Evolutionary conservation across 2,797 vertebrate species (phyloP).

Genomic region (Hybognathus amarus): DNA sequence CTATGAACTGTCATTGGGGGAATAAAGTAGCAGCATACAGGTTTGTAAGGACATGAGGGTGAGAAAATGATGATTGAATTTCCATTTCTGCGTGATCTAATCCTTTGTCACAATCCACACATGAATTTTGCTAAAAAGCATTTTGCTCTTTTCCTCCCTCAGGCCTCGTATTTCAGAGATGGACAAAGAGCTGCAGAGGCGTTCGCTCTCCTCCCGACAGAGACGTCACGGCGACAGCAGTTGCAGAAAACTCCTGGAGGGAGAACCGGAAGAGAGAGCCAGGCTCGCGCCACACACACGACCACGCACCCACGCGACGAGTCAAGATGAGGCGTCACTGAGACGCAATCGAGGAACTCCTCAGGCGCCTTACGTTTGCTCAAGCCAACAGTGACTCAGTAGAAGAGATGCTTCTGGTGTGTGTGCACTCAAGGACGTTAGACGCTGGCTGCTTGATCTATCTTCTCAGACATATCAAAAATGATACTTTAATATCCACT

Average conservation of each 20-base stretch:
- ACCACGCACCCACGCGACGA: slow-evolving; percentile 84
- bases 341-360: slow-evolving; percentile 60
- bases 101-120: background rate
- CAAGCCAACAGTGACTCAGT: slow-evolving; percentile 15
- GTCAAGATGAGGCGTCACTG: slow-evolving; percentile 97
- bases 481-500: slow-evolving; percentile 26
- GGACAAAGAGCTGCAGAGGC: slow-evolving; percentile 98
- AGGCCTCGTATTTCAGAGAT: slow-evolving; percentile 97
- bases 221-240: slow-evolving; percentile 82
- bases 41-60: background rate
- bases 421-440: slow-evolving; percentile 5
- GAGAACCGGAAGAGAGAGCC: slow-evolving; percentile 77
- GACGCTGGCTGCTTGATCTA: slow-evolving; percentile 15
- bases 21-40: background rate
- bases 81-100: background rate
- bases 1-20: background rate
- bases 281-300: slow-evolving; percentile 77
- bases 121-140: background rate
- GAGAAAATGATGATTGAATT: background rate
- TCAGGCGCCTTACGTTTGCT: background rate
- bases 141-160: background rate
- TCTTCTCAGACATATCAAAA: slow-evolving; percentile 37
- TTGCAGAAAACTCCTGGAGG: slow-evolving; percentile 93
- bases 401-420: background rate
- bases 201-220: slow-evolving; percentile 75